These are phyloP conservation scores for Drosophila borealis DNA, from an alignment of 2,888 invertebrate species.

Conservation along the genomic window DNA sequence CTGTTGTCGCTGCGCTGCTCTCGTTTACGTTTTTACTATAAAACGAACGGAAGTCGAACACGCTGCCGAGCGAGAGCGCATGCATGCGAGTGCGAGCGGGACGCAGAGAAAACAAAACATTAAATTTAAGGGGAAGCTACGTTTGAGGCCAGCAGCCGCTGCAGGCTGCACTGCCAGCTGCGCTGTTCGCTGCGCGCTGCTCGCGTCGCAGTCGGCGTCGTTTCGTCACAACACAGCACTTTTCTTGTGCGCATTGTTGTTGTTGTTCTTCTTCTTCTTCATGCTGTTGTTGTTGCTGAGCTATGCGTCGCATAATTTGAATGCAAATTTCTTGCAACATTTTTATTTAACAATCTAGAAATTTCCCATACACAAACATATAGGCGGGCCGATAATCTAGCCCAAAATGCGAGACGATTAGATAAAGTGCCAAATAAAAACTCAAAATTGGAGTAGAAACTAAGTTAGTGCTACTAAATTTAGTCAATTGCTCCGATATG, in stretches of 20 bases:
- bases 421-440: slow-evolving; percentile 37
- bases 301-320: slow-evolving; percentile 45
- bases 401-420: slow-evolving; percentile 41
- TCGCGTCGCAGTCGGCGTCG: slow-evolving; percentile 31
- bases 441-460: not conserved
- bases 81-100: slow-evolving; percentile 51
- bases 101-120: slow-evolving; percentile 78
- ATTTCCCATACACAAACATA: slow-evolving; percentile 8
- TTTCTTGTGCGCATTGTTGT: slow-evolving; percentile 8
- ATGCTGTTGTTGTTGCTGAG: slow-evolving; percentile 14
- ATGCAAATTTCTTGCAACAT: slow-evolving; percentile 43
- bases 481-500: slow-evolving; percentile 28
- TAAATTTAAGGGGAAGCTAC: slow-evolving; percentile 66
- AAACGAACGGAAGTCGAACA: slow-evolving; percentile 62
- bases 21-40: slow-evolving; percentile 63
- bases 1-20: slow-evolving; percentile 31
- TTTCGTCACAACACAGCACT: slow-evolving; percentile 58
- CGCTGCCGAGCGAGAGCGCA: slow-evolving; percentile 43
- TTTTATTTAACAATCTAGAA: slow-evolving; percentile 26
- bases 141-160: slow-evolving; percentile 37
- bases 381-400: slow-evolving; percentile 35
- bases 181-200: slow-evolving; percentile 16
- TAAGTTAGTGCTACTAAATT: slow-evolving; percentile 30
- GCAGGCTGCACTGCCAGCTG: slow-evolving; percentile 32
- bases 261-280: slow-evolving; percentile 17